Conservation (phyloP, 2,888 invertebrate genomes). For the Drosophila neoperkinsi region DNA sequence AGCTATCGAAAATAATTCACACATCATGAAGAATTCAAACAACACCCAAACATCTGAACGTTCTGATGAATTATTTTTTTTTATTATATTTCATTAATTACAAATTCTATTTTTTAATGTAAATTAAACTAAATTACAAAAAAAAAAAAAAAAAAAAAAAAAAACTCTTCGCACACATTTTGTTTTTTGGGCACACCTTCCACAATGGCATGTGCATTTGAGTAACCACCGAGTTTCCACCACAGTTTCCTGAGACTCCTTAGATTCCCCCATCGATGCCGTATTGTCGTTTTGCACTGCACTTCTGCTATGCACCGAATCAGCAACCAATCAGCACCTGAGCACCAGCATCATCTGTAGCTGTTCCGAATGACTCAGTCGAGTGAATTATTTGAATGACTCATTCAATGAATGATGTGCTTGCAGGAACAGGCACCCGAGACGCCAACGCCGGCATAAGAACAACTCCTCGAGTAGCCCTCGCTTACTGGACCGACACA, state of each 20-base stretch:
- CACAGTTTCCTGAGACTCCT: background rate
- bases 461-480: slow-evolving; percentile 5
- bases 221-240: background rate
- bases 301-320: slow-evolving; percentile 5
- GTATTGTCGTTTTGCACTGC: slow-evolving; percentile 13
- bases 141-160: slow-evolving; percentile 47
- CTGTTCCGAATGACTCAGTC: slow-evolving; percentile 8
- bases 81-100: slow-evolving; percentile 80
- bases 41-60: slow-evolving; percentile 72
- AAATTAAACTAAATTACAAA: slow-evolving; percentile 81
- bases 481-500: slow-evolving; percentile 12
- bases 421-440: slow-evolving; percentile 77
- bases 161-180: slow-evolving; percentile 22
- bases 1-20: slow-evolving; percentile 69
- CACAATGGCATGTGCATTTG: slow-evolving; percentile 3
- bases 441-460: slow-evolving; percentile 71
- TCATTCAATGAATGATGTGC: slow-evolving; percentile 20
- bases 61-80: slow-evolving; percentile 67
- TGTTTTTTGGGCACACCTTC: slow-evolving; percentile 18
- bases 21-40: slow-evolving; percentile 63
- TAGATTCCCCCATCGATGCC: slow-evolving; percentile 6
- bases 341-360: slow-evolving; percentile 16
- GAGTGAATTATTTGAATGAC: slow-evolving; percentile 3
- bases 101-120: slow-evolving; percentile 84
- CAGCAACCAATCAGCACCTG: slow-evolving; percentile 5